Percentiles rank a stretch among this genome's conserved stretches.
These are phyloP conservation scores for Drosophila subpulchrella DNA, from an alignment of 1,140 invertebrate genomes.

Conservation along the genomic window DNA sequence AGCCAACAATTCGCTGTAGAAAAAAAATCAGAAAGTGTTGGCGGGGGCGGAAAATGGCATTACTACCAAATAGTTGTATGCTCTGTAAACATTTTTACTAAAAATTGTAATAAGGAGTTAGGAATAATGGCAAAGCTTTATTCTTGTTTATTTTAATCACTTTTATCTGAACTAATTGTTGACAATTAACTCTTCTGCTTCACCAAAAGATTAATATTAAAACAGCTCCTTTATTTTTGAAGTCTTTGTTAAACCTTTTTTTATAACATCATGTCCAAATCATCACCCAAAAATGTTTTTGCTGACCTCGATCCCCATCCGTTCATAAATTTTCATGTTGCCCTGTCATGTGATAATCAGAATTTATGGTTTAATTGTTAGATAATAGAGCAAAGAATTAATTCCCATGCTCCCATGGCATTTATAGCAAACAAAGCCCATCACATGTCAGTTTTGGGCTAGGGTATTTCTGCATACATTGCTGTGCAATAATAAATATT, in stretches of 20 bases:
- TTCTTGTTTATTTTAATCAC: too few species aligned
- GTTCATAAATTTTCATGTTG: conserved; percentile 1
- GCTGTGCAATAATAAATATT: conserved; percentile 81
- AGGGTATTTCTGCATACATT: conserved; percentile 36
- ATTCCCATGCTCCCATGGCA: conserved; percentile 8
- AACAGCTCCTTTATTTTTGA: neutral
- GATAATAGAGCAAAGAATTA: conserved; percentile 32
- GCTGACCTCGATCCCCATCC: conserved; percentile 20
- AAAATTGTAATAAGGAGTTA: too few species aligned
- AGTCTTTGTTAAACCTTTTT: neutral
- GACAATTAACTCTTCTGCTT: neutral
- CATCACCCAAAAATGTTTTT: conserved; percentile 15
- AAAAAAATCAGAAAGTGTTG: conserved; percentile 34
- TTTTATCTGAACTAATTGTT: neutral
- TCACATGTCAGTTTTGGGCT: conserved; percentile 10
- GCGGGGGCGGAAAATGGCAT: conserved; percentile 4
- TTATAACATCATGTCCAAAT: neutral
- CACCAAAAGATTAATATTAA: neutral
- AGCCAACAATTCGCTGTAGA: conserved; percentile 52
- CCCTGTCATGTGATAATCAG: conserved; percentile 10
- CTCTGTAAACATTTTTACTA: too few species aligned
- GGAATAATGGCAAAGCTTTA: too few species aligned
- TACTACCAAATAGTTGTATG: conserved; percentile 24
- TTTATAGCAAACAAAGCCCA: conserved; percentile 24
- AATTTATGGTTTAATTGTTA: conserved; percentile 33